Evolutionary conservation across 2,113 vertebrate genomes (phyloP), one percentile per base, ranked within the genome.

Genomic region (Scalopus aquaticus): DNA sequence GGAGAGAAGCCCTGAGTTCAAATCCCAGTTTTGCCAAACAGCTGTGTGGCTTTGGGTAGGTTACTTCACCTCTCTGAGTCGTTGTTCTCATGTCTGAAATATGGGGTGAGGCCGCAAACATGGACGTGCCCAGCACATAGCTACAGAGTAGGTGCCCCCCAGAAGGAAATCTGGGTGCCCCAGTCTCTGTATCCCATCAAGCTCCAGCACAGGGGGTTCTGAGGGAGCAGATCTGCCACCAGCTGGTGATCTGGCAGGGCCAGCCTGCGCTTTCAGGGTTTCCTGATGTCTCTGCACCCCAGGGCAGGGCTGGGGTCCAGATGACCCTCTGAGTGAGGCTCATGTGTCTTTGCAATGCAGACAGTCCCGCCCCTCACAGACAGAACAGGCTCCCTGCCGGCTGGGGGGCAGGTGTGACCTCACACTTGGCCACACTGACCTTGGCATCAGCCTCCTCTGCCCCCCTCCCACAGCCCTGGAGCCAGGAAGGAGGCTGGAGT

Each of bases 381-480:
- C 58, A 37, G 65, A 9, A 22, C 1, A 3, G 15, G 56, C 65
- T 32, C 56, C 44, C 60, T 30, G 24, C 54, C n/a, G 42, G 70
- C 35, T n/a, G 0, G 3, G 16, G 44, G 24, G 8, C 0, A 20
- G n/a, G 49, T 10, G 42, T 17, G 35, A 28, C 69, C 39, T 81
- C 30, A 13, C 5, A 1, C 39, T 26, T 9, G 12, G 16, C 58
- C 13, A 0, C 0, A 3, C 16, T 49, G n/a, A 24, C 65, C 19
- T 19, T 49, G 28, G 24, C 20, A 13, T 64, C 1, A 9, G 69
- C 26, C 32, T 24, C 35, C 3, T 12, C 74, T 46, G 10, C 6
- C 1, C 3, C 24, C 32, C 44, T 24, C 42, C 83, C 7, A 0
- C 65, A 37, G 28, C 37, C 37, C 44, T 13, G 22, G 46, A 60